Base-by-base conservation (phyloP, 2,113 vertebrate genomes). In the Galeopterus variegatus region DNA sequence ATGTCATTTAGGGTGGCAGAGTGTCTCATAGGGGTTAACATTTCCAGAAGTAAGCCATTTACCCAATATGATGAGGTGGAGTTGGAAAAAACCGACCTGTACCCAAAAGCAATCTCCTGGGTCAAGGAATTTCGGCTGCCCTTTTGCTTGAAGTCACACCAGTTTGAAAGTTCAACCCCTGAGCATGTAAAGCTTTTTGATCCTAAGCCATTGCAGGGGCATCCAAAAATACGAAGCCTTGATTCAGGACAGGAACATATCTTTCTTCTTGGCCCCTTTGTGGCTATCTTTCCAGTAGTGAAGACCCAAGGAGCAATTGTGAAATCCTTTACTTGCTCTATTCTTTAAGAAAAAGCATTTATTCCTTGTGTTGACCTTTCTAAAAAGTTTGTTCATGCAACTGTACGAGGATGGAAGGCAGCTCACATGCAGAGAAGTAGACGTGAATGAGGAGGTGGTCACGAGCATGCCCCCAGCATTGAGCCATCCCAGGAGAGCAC, bases 301-400 rank as follows among this genome's bases (percentile, higher is more conserved):
- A 97, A 81, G 85, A 95, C 72, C 41, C 85, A 89, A 89, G 77
- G 87, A 80, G 65, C 52, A 77, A 88, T 67, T 28, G 72, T 45
- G 50, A 92, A 96, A 81, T 80, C 26, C 11, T 89, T 85, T 62
- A 26, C 45, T 91, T 84, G 28, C 58, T 81, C 60, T 95, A 31
- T 90, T 88, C 36, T 76, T 92, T 79, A 85, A 88, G 77, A 65
- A 91, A 72, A 94, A 79, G 24, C 21, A 75, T 64, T 84, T 79
- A 80, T 72, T 92, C 72, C 75, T 93, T 62, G 31, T 48, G 65
- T 31, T 88, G 93, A 73, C 52, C n/a, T 76, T 95, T 70, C 88
- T 94, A 62, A 88, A 93, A 91, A 89, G 75, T 94, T 89, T 97
- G 82, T 73, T 96, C 76, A 26, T 33, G 54, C 77, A 93, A 77